These are phyloP conservation scores for Nycteola revayana DNA, from an alignment of 2,888 invertebrate species.

Conservation along the genomic window DNA sequence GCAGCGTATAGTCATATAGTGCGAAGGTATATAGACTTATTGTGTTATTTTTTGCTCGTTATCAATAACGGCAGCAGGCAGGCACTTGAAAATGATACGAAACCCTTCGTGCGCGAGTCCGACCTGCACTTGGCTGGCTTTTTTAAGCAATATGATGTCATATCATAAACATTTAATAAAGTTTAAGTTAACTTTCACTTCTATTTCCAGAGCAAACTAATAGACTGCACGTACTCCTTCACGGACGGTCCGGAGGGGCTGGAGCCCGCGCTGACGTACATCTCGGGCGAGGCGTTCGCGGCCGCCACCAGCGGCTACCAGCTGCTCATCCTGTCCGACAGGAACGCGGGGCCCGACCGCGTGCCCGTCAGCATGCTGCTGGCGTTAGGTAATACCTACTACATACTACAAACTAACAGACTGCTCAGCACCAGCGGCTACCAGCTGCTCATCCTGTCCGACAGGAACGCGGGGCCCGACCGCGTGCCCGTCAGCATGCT, in stretches of 20 bases:
- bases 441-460: not conserved
- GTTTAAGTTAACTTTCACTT: no score
- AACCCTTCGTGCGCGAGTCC: no score
- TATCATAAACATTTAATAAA: no score
- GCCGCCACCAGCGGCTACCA: constrained; percentile 91
- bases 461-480: not conserved
- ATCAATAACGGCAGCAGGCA: no score
- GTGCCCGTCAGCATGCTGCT: constrained; percentile 51
- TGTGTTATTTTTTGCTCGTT: no score
- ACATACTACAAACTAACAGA: constrained; percentile 16
- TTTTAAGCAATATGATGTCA: no score
- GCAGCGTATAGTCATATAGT: no score
- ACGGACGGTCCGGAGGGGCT: constrained; percentile 89
- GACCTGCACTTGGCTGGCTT: no score
- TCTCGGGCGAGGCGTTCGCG: constrained; percentile 90
- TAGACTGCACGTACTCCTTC: constrained; percentile 94
- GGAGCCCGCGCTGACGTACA: constrained; percentile 88
- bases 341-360: constrained; percentile 81
- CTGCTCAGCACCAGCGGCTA: not conserved
- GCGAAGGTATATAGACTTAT: no score
- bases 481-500: constrained; percentile 88
- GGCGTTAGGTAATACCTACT: constrained; percentile 57
- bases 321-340: constrained; percentile 93
- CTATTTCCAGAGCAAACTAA: constrained; percentile 83
- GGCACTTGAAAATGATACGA: no score